Base-by-base conservation (phyloP, 1,140 invertebrate species). In the Ptiloglossa arizonensis region DNA sequence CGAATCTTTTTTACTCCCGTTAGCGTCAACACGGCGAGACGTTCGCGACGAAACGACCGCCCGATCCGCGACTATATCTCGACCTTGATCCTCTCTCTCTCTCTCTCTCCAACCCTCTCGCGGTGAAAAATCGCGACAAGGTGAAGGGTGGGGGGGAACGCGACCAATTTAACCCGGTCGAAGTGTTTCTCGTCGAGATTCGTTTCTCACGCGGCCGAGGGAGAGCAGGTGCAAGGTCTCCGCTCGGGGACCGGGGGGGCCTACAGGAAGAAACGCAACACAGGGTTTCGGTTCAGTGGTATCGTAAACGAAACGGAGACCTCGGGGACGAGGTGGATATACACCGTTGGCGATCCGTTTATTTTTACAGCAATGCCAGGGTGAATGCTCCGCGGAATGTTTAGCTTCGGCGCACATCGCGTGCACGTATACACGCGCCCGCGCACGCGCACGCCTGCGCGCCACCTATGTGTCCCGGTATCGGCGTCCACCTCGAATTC, bases 321-420 rank as follows among this genome's bases (percentile, higher is more conserved):
- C 72, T 78, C 82, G 79, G 64, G 70, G 82, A 85, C 74, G 82
- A 73, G 79, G 74, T 79, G 74, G 80, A 74, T 75, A 79, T 48
- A 75, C 76, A 70, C 67, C 78, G 74, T 57, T 66, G 85, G 81
- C 83, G 87, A 90, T 87, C 84, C 87, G 88, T 90, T 90, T 90
- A 90, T 89, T 89, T 89, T 90, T 86, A 86, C 87, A 89, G 87
- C 87, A 85, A 87, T 87, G 88, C 87, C 86, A 89, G 89, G 89
- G 89, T 90, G 89, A 90, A 90, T 70, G 89, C 82, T 88, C 89
- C 67, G 76, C 74, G 60, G 81, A 88, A 90, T 87, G 88, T 90
- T 90, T 90, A 88, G 79, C 87, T 90, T 88, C 80, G 79, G 66
- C 67, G 75, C 63, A 75, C 64, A 85, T 85, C 54, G 71, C 63